A percentile compares a stretch with the other conserved stretches of the same genome.
Evolutionary conservation across 2,797 vertebrate species (phyloP).

Genomic region (Triplophysa yarkandensis): DNA sequence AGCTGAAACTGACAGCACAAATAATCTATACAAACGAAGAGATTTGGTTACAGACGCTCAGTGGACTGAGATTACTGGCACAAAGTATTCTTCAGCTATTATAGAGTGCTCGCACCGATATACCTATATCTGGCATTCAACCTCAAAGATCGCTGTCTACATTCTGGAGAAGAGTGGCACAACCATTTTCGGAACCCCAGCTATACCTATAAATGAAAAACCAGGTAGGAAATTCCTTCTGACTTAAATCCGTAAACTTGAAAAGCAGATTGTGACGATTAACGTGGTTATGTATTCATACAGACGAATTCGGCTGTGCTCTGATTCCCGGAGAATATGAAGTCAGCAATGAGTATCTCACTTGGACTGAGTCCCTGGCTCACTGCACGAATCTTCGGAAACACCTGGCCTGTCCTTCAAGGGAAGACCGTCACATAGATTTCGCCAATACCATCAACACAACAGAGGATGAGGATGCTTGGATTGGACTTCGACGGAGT

Average conservation of each 20-base stretch:
- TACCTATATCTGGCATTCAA: constrained; percentile 67
- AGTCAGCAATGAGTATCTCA: no score
- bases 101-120: accelerated
- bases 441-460: neutral
- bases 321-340: no score
- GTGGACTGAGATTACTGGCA: constrained; percentile 55
- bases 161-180: accelerated
- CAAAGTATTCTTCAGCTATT: constrained; percentile 10
- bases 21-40: neutral
- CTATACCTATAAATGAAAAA: constrained; percentile 55
- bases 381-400: no score
- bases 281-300: no score
- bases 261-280: no score
- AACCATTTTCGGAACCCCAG: constrained; percentile 60
- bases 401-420: no score
- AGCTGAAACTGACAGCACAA: constrained; percentile 34
- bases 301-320: no score
- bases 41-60: accelerated
- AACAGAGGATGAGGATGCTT: no score
- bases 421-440: neutral
- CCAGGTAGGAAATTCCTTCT: constrained; percentile 63
- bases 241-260: neutral
- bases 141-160: constrained; percentile 68
- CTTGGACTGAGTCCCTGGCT: no score
- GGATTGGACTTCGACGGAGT: no score